These are phyloP conservation scores for Pemphredon lugubris DNA, from an alignment of 2,888 invertebrate genomes.

Conservation along the genomic window DNA sequence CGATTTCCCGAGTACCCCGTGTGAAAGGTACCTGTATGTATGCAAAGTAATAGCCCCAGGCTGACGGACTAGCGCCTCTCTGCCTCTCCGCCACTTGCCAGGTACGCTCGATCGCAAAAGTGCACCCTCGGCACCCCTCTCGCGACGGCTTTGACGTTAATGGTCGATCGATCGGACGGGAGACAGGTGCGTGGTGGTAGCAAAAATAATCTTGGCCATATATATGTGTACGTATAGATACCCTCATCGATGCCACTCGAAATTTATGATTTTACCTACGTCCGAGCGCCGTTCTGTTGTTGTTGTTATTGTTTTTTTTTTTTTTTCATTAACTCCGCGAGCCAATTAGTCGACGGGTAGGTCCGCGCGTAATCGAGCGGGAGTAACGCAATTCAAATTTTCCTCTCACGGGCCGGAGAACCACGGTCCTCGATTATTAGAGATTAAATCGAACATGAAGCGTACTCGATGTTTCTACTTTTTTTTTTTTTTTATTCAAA, in stretches of 20 bases:
- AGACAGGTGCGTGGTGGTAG: conserved; percentile 63
- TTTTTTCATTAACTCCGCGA: too few relatives aligned
- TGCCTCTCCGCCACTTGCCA: conserved; percentile 62
- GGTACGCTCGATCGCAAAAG: conserved; percentile 65
- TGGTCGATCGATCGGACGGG: conserved; percentile 65
- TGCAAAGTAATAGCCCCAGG: conserved; percentile 68
- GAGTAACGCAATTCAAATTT: too few relatives aligned
- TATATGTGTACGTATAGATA: conserved; percentile 11
- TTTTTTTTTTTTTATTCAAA: too few relatives aligned
- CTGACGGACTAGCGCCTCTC: conserved; percentile 65
- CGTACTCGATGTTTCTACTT: too few relatives aligned
- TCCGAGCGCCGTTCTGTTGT: not conserved
- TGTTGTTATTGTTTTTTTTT: not conserved
- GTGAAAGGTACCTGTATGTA: conserved; percentile 53
- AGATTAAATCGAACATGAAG: too few relatives aligned
- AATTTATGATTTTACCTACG: conserved; percentile 28
- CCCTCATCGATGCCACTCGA: conserved; percentile 25
- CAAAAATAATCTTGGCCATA: conserved; percentile 61
- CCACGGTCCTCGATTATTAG: too few relatives aligned
- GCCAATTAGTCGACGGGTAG: too few relatives aligned
- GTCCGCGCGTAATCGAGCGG: too few relatives aligned
- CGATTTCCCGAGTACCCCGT: conserved; percentile 58
- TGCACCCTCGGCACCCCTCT: conserved; percentile 46
- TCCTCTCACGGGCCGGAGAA: too few relatives aligned
- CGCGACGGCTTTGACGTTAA: conserved; percentile 65